phyloP scores from a whole-genome alignment of 2,797 vertebrate genomes.

The Chelon labrosus region DNA sequence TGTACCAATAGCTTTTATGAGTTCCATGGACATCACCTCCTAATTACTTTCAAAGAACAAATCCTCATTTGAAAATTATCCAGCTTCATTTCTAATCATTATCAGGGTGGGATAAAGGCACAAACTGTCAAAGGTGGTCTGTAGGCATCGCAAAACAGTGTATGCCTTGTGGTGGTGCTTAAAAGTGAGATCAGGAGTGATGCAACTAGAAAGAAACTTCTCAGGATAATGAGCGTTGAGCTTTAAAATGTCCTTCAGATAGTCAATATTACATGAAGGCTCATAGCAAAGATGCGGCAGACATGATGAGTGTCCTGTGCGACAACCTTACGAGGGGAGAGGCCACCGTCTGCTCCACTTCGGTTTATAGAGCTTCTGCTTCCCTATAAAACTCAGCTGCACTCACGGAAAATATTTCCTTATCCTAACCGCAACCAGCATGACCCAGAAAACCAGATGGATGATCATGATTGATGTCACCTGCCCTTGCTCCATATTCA shows the following conservation, averaged over 20 bases:
- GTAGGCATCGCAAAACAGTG: constrained; percentile 45
- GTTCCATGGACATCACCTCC: constrained; percentile 65
- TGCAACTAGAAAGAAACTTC: constrained; percentile 63
- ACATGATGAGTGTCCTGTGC: constrained; percentile 52
- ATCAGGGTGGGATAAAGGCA: constrained; percentile 39
- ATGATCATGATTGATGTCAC: constrained; percentile 60
- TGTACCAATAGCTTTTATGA: constrained; percentile 74
- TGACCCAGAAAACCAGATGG: constrained; percentile 73
- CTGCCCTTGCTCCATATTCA: constrained; percentile 67
- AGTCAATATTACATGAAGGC: constrained; percentile 63
- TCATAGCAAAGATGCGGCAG: constrained; percentile 52
- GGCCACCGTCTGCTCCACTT: constrained; percentile 53
- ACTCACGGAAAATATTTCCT: constrained; percentile 56
- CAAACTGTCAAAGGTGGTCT: constrained; percentile 40
- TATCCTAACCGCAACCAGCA: constrained; percentile 53
- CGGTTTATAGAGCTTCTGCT: constrained; percentile 60
- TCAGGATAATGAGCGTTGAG: constrained; percentile 44
- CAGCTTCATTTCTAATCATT: constrained; percentile 63
- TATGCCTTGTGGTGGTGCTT: constrained; percentile 24
- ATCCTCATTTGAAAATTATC: constrained; percentile 65
- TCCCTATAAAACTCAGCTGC: constrained; percentile 63
- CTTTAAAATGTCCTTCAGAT: constrained; percentile 49
- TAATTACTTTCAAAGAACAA: constrained; percentile 74
- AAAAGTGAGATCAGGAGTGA: constrained; percentile 54
- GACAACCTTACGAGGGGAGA: constrained; percentile 41